phyloP scores from a whole-genome alignment of 2,888 invertebrate species.

The Branchinecta sandiegonensis region DNA sequence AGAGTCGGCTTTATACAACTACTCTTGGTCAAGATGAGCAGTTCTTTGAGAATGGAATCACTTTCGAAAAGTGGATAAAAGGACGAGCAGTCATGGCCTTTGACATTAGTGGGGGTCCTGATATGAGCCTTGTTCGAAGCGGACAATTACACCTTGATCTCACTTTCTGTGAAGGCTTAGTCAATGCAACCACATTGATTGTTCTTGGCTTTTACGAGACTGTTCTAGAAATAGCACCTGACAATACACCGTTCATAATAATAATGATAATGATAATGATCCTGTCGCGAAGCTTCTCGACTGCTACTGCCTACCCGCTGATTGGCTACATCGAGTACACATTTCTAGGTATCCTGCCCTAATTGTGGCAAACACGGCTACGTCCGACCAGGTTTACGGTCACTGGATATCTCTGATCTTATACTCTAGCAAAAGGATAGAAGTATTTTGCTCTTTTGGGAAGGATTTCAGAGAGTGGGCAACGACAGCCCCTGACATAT shows the following conservation, averaged over 20 bases:
- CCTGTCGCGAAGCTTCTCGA: too few species aligned
- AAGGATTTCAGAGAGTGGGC: not conserved
- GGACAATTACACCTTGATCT: not conserved
- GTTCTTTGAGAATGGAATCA: not conserved
- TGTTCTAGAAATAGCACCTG: not conserved
- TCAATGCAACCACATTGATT: not conserved
- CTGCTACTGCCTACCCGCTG: not conserved
- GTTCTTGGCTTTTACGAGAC: not conserved
- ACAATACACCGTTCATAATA: not conserved
- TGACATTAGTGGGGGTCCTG: not conserved
- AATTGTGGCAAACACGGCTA: not conserved
- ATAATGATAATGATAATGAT: not conserved
- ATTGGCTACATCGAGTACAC: not conserved
- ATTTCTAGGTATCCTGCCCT: not conserved
- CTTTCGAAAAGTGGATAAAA: not conserved
- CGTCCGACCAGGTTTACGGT: too few species aligned
- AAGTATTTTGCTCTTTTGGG: slow-evolving; percentile 7
- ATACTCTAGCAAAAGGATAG: too few species aligned
- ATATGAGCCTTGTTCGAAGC: not conserved
- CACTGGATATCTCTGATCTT: not conserved
- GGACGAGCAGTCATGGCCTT: too few species aligned
- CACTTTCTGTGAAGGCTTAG: not conserved
- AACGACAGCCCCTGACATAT: not conserved
- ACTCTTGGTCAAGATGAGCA: not conserved
- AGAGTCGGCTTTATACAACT: too few species aligned